Percentiles rank a stretch among this genome's conserved stretches.
These are phyloP conservation scores for Phymanthus crucifer DNA, from an alignment of 92 coral and sea anemone genomes.

Conservation along the genomic window DNA sequence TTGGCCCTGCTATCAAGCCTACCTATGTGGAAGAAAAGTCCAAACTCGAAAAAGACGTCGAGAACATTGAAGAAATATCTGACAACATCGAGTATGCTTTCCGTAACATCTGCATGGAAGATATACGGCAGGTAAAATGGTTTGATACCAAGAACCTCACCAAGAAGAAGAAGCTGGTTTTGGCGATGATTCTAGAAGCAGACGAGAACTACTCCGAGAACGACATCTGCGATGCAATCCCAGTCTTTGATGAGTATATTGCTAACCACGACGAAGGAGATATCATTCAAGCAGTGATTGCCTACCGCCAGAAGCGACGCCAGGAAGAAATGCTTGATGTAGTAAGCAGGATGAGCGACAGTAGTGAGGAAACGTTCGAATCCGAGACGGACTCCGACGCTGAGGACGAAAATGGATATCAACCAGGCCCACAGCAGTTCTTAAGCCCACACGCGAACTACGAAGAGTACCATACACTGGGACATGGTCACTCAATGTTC, in stretches of 20 bases:
- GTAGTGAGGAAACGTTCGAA: constrained; percentile 34
- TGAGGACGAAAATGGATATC: constrained; percentile 35
- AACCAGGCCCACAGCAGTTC: neutral
- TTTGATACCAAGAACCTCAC: constrained; percentile 65
- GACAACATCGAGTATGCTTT: constrained; percentile 85
- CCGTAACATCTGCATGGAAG: constrained; percentile 91
- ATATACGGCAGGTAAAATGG: constrained; percentile 70
- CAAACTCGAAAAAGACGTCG: constrained; percentile 69
- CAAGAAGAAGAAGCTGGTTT: constrained; percentile 72
- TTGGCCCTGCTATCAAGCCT: constrained; percentile 95
- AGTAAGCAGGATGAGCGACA: constrained; percentile 16
- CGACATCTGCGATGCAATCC: constrained; percentile 93
- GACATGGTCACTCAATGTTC: neutral
- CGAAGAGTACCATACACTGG: neutral
- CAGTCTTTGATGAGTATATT: constrained; percentile 78
- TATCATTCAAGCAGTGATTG: constrained; percentile 52
- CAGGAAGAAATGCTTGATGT: constrained; percentile 47
- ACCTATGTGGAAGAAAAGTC: constrained; percentile 82
- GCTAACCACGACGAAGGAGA: constrained; percentile 65
- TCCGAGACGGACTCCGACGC: constrained; percentile 48
- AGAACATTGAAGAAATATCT: constrained; percentile 77
- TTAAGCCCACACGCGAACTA: neutral
- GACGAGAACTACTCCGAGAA: constrained; percentile 87
- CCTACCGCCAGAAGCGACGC: constrained; percentile 63
- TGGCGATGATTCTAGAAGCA: constrained; percentile 79